Evolutionary conservation across 2,888 invertebrate genomes (phyloP), one percentile per base, ranked within the genome.

Genomic region (Drosophila monieri): DNA sequence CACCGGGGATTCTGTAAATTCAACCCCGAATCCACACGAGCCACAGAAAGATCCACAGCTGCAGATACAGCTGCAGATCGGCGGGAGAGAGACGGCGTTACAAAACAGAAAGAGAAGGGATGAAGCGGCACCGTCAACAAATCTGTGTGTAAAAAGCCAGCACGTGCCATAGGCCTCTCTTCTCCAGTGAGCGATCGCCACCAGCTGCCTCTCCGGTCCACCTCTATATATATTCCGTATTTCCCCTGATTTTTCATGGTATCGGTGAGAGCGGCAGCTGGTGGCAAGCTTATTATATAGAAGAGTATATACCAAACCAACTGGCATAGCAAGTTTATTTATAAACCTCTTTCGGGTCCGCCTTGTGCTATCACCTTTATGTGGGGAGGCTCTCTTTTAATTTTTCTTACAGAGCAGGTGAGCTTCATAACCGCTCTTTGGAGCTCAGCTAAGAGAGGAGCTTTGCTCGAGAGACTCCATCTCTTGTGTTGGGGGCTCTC

Each of bases 121-220:
- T 18, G 61, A 8, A 47, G 21, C 21, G 54, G 25, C 72, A 71
- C 71, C 80, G 71, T 66, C 80, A 73, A 69, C 84, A 78, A 86
- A 86, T 83, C 84, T 73, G 80, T 53, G 83, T 44, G 83, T 55
- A 83, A 83, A 80, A 85, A 83, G 77, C 84, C 68, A 83, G 81
- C 81, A 83, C 81, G 81, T 88, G 88, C 88, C 88, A 85, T 57
- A 71, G 48, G 52, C 51, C 61, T 43, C 74, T 47, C 77, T 48
- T 41, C 44, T 37, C 52, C 53, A 48, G 52, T 35, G 25, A 21
- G 44, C 71, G 86, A 80, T 80, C 76, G 75, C 83, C 88, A 88
- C 88, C 84, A 85, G 84, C 88, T 85, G 88, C 84, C 87, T 52
- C 83, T 79, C 47, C 35, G 14, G 35, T 14, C 35, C 9, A 9